phyloP scores from a whole-genome alignment of 2,797 vertebrate species.

The Sarcophilus harrisii region DNA sequence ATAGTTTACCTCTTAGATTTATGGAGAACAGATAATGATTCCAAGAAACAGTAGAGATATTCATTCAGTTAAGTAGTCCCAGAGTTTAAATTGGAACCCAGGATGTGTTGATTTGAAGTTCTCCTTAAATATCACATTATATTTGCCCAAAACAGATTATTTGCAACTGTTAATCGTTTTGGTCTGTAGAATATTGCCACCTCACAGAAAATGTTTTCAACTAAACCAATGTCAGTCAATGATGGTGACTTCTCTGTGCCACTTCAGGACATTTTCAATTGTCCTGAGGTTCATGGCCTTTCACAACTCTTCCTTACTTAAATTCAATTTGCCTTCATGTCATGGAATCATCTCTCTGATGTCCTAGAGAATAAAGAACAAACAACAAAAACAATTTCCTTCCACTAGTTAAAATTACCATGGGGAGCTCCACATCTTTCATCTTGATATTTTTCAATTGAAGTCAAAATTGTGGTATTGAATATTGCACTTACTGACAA shows the following conservation, averaged over 20 bases:
- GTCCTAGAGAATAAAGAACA: too few relatives aligned
- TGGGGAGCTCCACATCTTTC: background rate
- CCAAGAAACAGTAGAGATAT: background rate
- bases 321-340: too few relatives aligned
- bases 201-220: background rate
- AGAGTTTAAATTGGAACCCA: background rate
- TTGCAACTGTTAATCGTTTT: constrained; percentile 28
- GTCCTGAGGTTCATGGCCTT: too few relatives aligned
- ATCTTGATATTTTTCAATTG: constrained; percentile 29
- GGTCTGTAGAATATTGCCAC: background rate
- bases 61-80: background rate
- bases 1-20: too few relatives aligned
- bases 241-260: background rate
- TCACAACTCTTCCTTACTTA: too few relatives aligned
- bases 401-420: background rate
- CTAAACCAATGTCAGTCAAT: constrained; percentile 23
- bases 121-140: background rate
- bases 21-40: background rate
- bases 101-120: background rate
- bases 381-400: background rate
- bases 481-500: background rate
- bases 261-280: background rate
- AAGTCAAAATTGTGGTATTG: background rate
- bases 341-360: too few relatives aligned
- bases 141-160: background rate